Conservation (phyloP, 1,140 invertebrate genomes). For the Pseudomyrmex flavicornis region DNA sequence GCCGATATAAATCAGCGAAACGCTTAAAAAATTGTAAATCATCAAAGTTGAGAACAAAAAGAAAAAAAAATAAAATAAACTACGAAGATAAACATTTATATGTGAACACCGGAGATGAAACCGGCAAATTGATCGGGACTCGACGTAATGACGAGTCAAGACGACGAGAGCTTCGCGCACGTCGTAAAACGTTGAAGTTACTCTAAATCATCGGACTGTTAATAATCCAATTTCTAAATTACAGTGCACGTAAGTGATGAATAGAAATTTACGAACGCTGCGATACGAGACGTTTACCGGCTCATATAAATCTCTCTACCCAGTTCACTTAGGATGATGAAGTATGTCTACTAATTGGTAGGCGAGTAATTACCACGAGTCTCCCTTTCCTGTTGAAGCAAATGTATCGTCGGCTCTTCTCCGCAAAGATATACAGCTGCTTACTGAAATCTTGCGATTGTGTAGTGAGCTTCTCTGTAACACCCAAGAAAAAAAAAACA, state of each 20-base stretch:
- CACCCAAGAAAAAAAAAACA: slow-evolving; percentile 43
- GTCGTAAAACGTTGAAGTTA: slow-evolving; percentile 9
- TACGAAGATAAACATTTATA: not conserved
- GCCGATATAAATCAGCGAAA: not conserved
- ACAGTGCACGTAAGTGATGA: slow-evolving; percentile 18
- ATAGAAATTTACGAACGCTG: slow-evolving; percentile 48
- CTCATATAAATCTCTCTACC: slow-evolving; percentile 47
- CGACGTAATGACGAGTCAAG: slow-evolving; percentile 8
- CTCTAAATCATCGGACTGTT: slow-evolving; percentile 23
- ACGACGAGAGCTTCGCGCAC: not conserved
- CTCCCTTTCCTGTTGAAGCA: slow-evolving; percentile 87
- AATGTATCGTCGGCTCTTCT: slow-evolving; percentile 86
- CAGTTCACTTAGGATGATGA: slow-evolving; percentile 38
- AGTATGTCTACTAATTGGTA: slow-evolving; percentile 66
- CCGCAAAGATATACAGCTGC: slow-evolving; percentile 86
- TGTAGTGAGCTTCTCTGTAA: slow-evolving; percentile 86
- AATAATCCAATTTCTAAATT: slow-evolving; percentile 45
- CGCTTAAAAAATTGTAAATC: not conserved
- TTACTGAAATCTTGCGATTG: slow-evolving; percentile 85
- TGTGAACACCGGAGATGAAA: not conserved
- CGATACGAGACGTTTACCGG: slow-evolving; percentile 34
- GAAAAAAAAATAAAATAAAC: too few relatives aligned
- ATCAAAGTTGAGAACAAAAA: not conserved
- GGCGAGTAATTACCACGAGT: slow-evolving; percentile 84
- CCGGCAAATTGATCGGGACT: slow-evolving; percentile 10